These are phyloP conservation scores for Terrapene triunguis DNA, from an alignment of 2,113 vertebrate genomes.

Conservation along the genomic window DNA sequence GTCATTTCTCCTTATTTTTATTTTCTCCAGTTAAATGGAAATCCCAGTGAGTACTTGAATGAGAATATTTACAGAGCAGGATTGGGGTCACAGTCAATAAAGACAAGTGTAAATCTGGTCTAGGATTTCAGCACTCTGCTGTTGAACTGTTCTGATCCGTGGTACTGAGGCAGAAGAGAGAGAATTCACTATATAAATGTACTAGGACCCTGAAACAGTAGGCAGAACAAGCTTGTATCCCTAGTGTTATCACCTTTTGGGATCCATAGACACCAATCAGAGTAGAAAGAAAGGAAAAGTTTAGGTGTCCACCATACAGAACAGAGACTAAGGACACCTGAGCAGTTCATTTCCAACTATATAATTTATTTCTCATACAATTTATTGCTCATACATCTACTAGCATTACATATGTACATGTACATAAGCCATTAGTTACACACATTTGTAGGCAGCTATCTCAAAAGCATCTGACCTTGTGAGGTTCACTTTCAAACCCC, in stretches of 20 bases:
- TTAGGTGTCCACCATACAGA: background rate
- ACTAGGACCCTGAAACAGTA: background rate
- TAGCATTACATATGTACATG: background rate
- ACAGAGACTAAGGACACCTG: background rate
- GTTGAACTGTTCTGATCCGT: background rate
- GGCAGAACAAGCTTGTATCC: background rate
- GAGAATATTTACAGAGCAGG: background rate
- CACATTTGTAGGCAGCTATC: background rate
- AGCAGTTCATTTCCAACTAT: background rate
- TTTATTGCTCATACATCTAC: background rate
- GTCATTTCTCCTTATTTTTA: background rate
- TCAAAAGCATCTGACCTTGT: background rate
- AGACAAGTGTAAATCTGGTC: background rate
- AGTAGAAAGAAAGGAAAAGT: background rate
- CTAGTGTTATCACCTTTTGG: background rate
- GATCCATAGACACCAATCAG: too few species aligned
- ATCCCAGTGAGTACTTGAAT: background rate
- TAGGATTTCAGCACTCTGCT: background rate
- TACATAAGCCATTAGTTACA: background rate
- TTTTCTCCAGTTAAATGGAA: background rate
- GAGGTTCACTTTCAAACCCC: background rate
- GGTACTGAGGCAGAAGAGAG: background rate
- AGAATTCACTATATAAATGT: background rate
- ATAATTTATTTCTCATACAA: background rate
- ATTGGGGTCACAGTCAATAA: background rate